Percentiles rank a stretch among this genome's conserved stretches.
These are phyloP conservation scores for Menidia menidia DNA, from an alignment of 2,797 vertebrate species.

Conservation along the genomic window DNA sequence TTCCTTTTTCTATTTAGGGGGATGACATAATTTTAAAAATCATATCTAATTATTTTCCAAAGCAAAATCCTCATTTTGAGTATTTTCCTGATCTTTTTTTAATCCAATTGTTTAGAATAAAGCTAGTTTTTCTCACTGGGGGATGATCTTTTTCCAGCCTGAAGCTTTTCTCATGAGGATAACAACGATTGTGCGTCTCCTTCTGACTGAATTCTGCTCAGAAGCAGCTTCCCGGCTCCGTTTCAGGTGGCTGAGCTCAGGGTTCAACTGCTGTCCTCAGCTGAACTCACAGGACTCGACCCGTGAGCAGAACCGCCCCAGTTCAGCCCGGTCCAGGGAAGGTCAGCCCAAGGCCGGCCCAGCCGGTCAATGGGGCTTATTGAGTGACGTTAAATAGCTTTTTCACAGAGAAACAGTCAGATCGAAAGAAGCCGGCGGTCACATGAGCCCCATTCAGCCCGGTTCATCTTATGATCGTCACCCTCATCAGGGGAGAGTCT, in stretches of 20 bases:
- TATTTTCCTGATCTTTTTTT: background rate
- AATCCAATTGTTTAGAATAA: background rate
- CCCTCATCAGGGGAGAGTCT: background rate
- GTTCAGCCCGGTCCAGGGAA: slow-evolving; percentile 40
- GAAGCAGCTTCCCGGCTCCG: slow-evolving; percentile 68
- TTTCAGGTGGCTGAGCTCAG: slow-evolving; percentile 73
- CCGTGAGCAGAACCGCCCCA: slow-evolving; percentile 61
- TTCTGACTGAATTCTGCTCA: slow-evolving; percentile 39
- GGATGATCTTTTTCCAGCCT: slow-evolving; percentile 33
- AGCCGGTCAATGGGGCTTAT: slow-evolving; percentile 38
- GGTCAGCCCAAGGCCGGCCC: slow-evolving; percentile 46
- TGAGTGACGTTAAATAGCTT: slow-evolving; percentile 11
- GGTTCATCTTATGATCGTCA: background rate
- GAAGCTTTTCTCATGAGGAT: too few relatives aligned
- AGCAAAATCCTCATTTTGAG: background rate
- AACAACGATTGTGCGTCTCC: too few relatives aligned
- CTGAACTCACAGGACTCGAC: slow-evolving; percentile 74
- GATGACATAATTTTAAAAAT: too few relatives aligned
- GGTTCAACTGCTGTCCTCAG: slow-evolving; percentile 75
- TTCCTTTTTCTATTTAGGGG: too few relatives aligned
- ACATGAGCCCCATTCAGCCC: background rate
- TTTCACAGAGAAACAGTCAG: slow-evolving; percentile 6
- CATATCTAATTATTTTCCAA: too few relatives aligned
- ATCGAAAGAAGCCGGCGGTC: slow-evolving; percentile 11
- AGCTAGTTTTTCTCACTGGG: background rate